Evolutionary conservation across 2,113 vertebrate genomes (phyloP), one percentile per base, ranked within the genome.

Genomic region (Ranitomeya imitator): DNA sequence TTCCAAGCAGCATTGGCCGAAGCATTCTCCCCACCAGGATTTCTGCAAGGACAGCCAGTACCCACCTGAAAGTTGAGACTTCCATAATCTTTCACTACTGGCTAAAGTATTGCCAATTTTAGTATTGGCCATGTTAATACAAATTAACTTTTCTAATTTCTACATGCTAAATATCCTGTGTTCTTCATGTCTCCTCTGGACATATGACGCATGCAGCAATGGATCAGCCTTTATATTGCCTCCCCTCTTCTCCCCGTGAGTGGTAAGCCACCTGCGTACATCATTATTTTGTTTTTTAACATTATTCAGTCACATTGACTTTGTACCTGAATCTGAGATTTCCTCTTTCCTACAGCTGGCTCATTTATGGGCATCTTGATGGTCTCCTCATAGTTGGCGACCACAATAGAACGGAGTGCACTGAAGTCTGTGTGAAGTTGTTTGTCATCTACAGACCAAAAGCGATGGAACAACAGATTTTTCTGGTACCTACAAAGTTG

Each of bases 291-390:
- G 31, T 52, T 23, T 23, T 45, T n/a, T 12, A 45, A 63, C 51
- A 14, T 45, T 82, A 19, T 82, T 45, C 26, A 51, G 14, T 6
- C 45, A 0, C n/a, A 26, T 80, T 12, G 19, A 65, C 13, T 12
- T 52, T 45, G 45, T 91, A 94, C 98, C 96, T 99, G 97, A 86
- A 99, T 99, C 93, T 99, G 98, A 60, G 98, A 99, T 91, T 98
- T 99, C 91, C 93, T 97, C 90, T 94, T 98, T 87, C 97, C 97
- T 0, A 91, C 67, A 0, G 98, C 98, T 0, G 98, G 98, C 90
- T 99, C 98, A 0, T 99, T 99, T 88, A 99, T 99, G 82, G 98
- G 97, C 97, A 99, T 99, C 92, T 97, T 99, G 67, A 99, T 98
- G 6, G 97, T 96, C 90, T 99, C 98, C 90, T 99, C 98, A 0